phyloP scores from a whole-genome alignment of 2,888 invertebrate genomes.

The Cancer borealis region DNA sequence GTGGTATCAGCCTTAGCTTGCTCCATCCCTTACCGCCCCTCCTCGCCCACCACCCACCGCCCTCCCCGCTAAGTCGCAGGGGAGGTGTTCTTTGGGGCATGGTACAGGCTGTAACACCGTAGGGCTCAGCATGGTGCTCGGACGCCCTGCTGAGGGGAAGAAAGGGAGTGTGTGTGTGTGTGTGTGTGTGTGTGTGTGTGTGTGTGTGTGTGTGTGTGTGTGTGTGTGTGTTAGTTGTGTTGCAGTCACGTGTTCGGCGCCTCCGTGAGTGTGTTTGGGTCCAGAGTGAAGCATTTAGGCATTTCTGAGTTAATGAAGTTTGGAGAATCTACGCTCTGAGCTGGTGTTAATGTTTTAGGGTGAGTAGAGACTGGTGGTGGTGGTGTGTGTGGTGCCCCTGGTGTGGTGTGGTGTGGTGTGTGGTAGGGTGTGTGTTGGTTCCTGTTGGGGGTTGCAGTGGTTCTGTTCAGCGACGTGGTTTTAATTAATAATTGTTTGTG shows the following conservation, averaged over 20 bases:
- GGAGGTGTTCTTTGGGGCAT: neutral
- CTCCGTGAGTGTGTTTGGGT: neutral
- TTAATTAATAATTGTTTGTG: neutral
- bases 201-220: neutral
- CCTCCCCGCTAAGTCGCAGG: neutral
- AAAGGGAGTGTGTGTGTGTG: neutral
- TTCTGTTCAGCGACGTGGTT: neutral
- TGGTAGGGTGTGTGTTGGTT: neutral
- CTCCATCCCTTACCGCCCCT: neutral
- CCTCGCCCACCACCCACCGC: neutral
- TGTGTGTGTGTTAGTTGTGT: neutral
- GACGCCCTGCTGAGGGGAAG: neutral
- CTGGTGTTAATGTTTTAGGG: neutral
- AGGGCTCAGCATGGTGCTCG: neutral
- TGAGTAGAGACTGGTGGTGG: neutral
- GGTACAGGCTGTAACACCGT: neutral
- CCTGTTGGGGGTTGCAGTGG: neutral
- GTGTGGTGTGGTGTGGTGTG: neutral
- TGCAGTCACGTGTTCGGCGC: neutral
- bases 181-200: neutral
- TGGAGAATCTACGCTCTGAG: neutral
- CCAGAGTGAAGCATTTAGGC: neutral
- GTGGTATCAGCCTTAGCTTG: neutral
- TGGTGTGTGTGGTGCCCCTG: neutral
- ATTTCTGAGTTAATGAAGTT: constrained; percentile 23